Evolutionary conservation across 53 echinoderm and acorn worm species (phyloP).

Genomic region (Paracentrotus lividus): DNA sequence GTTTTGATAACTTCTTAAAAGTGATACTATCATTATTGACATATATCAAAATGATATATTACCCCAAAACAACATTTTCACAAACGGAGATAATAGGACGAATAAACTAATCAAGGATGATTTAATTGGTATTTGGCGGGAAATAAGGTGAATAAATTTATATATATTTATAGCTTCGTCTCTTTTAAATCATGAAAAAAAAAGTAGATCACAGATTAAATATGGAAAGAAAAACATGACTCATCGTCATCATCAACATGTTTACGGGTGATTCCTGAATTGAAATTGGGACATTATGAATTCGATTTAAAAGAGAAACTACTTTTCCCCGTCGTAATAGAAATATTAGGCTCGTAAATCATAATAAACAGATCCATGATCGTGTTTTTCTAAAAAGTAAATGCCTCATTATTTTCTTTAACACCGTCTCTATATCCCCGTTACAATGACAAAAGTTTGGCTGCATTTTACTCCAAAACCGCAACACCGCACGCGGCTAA

Average conservation of each 20-base stretch:
- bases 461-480: not conserved
- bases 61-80: not conserved
- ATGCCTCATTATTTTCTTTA: constrained; percentile 7
- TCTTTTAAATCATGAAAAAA: not conserved
- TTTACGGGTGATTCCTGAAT: not conserved
- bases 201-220: not conserved
- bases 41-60: not conserved
- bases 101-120: not conserved
- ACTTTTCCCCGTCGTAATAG: not conserved
- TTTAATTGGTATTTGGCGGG: not conserved
- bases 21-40: not conserved
- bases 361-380: constrained; percentile 6
- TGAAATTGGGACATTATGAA: constrained; percentile 10
- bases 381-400: not conserved
- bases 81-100: not conserved
- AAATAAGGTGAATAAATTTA: not conserved
- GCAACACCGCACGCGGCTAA: not conserved
- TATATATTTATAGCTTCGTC: too few relatives aligned
- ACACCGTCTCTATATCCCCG: not conserved
- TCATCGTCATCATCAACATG: constrained; percentile 1
- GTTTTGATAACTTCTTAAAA: not conserved
- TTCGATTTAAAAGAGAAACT: not conserved
- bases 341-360: not conserved
- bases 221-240: not conserved
- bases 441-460: not conserved